These are phyloP conservation scores for Callocephalon fimbriatum DNA, from an alignment of 2,113 vertebrate genomes.

Conservation along the genomic window DNA sequence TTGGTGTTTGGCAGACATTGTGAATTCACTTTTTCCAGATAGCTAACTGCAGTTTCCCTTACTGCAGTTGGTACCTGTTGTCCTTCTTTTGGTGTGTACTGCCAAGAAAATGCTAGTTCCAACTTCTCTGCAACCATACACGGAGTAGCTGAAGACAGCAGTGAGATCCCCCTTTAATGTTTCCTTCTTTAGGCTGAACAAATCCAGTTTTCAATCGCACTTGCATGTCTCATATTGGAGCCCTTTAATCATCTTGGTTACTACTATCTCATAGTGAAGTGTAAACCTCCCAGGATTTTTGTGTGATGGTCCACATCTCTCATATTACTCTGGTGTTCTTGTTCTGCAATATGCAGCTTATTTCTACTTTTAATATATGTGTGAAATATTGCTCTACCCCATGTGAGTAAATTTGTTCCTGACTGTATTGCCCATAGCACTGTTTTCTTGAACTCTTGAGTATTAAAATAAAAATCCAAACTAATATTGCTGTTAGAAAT, in stretches of 20 bases:
- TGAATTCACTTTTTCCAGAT: not conserved
- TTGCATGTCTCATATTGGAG: not conserved
- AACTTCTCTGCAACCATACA: not conserved
- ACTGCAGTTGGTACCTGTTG: not conserved
- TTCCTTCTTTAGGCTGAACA: not conserved
- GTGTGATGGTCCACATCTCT: not conserved
- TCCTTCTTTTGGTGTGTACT: not conserved
- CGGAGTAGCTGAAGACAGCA: not conserved
- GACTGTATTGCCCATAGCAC: not conserved
- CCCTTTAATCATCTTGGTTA: not conserved
- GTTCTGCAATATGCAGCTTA: not conserved
- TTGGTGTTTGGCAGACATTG: not conserved
- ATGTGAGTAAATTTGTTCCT: not conserved
- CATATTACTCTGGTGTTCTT: not conserved
- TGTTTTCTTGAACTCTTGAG: not conserved
- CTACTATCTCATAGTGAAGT: not conserved
- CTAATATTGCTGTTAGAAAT: not conserved
- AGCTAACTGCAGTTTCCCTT: not conserved
- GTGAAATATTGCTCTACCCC: not conserved
- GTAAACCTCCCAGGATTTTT: not conserved
- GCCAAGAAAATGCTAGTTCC: not conserved
- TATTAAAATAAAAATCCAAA: not conserved
- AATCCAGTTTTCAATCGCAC: not conserved
- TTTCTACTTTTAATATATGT: not conserved
- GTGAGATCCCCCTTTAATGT: not conserved